phyloP scores from a whole-genome alignment of 1,140 invertebrate genomes.

The Reticulitermes speratus region DNA sequence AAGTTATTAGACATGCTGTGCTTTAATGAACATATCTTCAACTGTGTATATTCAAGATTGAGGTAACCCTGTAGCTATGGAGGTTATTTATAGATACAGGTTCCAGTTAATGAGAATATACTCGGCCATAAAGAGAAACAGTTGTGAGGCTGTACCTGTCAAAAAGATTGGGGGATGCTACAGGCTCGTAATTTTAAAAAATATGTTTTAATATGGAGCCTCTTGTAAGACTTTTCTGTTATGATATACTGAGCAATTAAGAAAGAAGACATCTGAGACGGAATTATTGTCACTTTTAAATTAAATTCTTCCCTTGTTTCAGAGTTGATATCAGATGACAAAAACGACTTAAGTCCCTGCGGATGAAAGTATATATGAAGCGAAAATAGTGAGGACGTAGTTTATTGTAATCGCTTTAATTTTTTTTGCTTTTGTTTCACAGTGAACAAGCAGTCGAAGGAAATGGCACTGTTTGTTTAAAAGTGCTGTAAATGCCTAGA shows the following conservation, averaged over 20 bases:
- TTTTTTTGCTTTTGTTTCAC: no score
- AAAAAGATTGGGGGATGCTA: background rate
- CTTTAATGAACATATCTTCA: background rate
- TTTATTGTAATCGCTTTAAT: no score
- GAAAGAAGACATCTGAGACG: slow-evolving; percentile 1
- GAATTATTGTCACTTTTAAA: slow-evolving; percentile 10
- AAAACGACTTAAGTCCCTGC: background rate
- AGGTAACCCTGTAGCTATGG: background rate
- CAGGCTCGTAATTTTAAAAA: background rate
- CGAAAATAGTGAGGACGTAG: no score
- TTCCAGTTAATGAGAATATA: slow-evolving; percentile 16
- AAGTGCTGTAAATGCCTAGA: no score
- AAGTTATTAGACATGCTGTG: background rate
- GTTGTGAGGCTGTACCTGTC: background rate
- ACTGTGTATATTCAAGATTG: background rate
- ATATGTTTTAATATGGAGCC: slow-evolving; percentile 1
- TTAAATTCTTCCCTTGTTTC: slow-evolving; percentile 13
- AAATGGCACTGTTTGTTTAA: no score
- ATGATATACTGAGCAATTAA: slow-evolving; percentile 19
- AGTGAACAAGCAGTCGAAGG: no score
- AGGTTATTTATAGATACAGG: slow-evolving; percentile 1
- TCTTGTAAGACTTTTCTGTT: slow-evolving; percentile 9
- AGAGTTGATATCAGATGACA: background rate
- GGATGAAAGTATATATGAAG: no score
- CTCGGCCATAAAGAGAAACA: background rate